These are phyloP conservation scores for Melipona bicolor DNA, from an alignment of 2,888 invertebrate genomes.

Conservation along the genomic window DNA sequence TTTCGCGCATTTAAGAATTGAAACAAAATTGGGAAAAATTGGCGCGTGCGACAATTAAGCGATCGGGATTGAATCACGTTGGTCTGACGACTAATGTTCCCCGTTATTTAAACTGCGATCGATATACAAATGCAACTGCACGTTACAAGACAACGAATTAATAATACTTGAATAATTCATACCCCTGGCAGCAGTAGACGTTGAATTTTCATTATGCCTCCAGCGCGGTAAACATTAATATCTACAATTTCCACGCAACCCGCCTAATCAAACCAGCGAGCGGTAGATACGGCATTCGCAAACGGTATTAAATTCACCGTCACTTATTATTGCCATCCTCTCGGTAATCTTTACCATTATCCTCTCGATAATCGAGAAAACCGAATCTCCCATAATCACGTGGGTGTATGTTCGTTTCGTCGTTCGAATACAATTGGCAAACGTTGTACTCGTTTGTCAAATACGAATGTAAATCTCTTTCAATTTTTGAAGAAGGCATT, in stretches of 20 bases:
- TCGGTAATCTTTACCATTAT: background rate
- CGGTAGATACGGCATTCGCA: background rate
- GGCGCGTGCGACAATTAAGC: too few relatives aligned
- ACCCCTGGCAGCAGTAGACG: background rate
- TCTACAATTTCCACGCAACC: background rate
- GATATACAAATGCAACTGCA: background rate
- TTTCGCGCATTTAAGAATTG: too few relatives aligned
- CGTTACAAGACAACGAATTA: conserved; percentile 1
- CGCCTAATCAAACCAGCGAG: background rate
- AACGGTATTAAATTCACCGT: background rate
- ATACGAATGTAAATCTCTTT: too few relatives aligned
- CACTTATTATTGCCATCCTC: background rate
- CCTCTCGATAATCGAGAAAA: background rate
- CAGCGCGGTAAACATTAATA: conserved; percentile 7
- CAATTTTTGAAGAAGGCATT: too few relatives aligned
- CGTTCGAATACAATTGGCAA: too few relatives aligned
- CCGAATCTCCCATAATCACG: background rate
- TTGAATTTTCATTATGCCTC: conserved; percentile 12
- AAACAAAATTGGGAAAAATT: too few relatives aligned
- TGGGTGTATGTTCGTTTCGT: background rate
- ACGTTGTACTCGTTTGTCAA: too few relatives aligned
- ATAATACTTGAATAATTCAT: conserved; percentile 2
- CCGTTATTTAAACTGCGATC: background rate
- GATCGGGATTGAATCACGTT: background rate
- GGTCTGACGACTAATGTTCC: background rate